These are phyloP conservation scores for Eupithecia insigniata DNA, from an alignment of 2,888 invertebrate species.

Conservation along the genomic window DNA sequence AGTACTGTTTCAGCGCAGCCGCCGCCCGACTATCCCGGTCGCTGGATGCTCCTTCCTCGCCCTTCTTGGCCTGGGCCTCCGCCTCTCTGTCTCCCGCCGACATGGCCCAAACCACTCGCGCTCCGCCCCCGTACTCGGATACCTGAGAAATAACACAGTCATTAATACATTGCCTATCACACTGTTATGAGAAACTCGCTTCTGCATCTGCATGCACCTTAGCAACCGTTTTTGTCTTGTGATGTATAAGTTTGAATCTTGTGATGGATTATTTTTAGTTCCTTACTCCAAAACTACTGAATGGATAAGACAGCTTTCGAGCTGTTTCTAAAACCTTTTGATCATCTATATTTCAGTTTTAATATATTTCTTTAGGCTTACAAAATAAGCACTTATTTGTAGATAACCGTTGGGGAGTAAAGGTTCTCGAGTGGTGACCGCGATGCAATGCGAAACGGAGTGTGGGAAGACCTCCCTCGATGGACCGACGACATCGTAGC, in stretches of 20 bases:
- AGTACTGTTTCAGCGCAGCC: constrained; percentile 76
- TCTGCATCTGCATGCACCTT: neutral
- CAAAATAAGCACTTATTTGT: too few species aligned
- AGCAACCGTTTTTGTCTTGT: neutral
- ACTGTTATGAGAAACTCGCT: neutral
- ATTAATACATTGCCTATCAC: neutral
- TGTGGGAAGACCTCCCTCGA: too few species aligned
- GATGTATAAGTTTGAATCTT: neutral
- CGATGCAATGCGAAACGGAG: too few species aligned
- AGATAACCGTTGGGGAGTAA: too few species aligned
- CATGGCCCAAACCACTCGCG: constrained; percentile 84
- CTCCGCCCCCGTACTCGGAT: constrained; percentile 81
- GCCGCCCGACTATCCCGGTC: constrained; percentile 72
- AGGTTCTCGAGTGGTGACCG: too few species aligned
- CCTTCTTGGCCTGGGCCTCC: constrained; percentile 83
- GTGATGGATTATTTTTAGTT: neutral
- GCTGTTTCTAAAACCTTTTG: neutral
- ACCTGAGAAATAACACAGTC: constrained; percentile 54
- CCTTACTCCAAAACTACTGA: neutral
- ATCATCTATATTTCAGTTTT: too few species aligned
- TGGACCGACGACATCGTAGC: too few species aligned
- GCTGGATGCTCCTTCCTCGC: constrained; percentile 69
- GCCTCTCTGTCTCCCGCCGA: constrained; percentile 86
- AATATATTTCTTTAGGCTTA: too few species aligned
- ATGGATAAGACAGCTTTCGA: too few species aligned